phyloP scores from a whole-genome alignment of 23 tunicate species.

The Trididemnum clinides region DNA sequence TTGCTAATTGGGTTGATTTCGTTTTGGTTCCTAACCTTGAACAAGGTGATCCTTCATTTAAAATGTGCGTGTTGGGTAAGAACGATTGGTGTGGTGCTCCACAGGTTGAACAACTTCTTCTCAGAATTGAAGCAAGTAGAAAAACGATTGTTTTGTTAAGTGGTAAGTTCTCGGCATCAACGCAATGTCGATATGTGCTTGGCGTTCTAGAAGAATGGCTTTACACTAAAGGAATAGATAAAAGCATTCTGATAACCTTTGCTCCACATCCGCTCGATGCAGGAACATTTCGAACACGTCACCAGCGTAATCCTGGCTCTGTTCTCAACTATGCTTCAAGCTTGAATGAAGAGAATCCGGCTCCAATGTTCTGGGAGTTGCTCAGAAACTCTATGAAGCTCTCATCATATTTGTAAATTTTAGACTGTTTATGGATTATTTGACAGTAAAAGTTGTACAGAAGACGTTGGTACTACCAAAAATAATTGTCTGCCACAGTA shows the following conservation, averaged over 20 bases:
- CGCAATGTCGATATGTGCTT: conserved; percentile 28
- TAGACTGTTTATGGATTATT: too few species aligned
- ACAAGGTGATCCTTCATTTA: neutral
- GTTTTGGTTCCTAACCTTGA: conserved; percentile 17
- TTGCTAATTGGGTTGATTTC: conserved; percentile 38
- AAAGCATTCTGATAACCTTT: neutral
- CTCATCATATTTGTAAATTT: too few species aligned
- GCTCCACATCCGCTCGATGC: too few species aligned
- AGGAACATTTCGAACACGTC: too few species aligned
- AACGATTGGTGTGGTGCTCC: conserved; percentile 36
- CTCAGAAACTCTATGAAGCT: too few species aligned
- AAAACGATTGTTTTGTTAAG: conserved; percentile 21
- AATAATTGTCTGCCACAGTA: too few species aligned
- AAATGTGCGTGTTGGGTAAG: conserved; percentile 4
- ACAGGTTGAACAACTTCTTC: conserved; percentile 25
- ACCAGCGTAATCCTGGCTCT: too few species aligned
- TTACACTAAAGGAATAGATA: neutral
- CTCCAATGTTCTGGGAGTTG: too few species aligned
- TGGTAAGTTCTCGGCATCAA: neutral
- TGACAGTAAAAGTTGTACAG: too few species aligned
- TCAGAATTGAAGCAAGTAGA: conserved; percentile 32
- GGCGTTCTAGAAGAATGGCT: conserved; percentile 28
- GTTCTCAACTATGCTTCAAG: too few species aligned
- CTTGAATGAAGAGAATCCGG: too few species aligned
- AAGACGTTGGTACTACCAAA: too few species aligned